Evolutionary conservation across 2,888 invertebrate genomes (phyloP).

Genomic region (Noctua comes): DNA sequence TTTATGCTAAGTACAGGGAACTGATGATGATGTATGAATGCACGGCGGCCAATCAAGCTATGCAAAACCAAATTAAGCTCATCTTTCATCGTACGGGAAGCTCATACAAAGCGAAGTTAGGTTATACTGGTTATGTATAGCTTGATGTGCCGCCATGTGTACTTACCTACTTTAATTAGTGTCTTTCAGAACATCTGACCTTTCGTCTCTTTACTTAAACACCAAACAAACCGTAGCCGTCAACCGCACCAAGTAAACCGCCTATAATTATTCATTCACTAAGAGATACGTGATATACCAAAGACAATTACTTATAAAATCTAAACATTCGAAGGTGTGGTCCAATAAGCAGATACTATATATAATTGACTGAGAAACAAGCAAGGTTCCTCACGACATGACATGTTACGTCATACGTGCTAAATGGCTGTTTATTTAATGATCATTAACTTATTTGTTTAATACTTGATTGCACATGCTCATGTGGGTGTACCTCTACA

Average conservation of each 20-base stretch:
- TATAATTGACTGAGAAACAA: conserved; percentile 8
- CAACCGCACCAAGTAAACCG: neutral
- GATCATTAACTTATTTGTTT: neutral
- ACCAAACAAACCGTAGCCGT: too few species aligned
- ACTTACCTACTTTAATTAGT: too few species aligned
- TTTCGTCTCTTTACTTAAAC: neutral
- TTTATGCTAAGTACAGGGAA: too few species aligned
- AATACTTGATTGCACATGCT: neutral
- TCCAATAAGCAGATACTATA: conserved; percentile 1
- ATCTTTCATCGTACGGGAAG: too few species aligned
- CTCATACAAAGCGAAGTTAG: too few species aligned
- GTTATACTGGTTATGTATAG: too few species aligned
- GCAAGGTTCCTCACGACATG: conserved; percentile 21
- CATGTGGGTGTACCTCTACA: neutral
- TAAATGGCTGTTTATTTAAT: neutral
- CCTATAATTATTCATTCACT: neutral
- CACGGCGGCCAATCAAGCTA: too few species aligned
- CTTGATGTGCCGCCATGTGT: too few species aligned
- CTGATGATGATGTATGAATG: too few species aligned
- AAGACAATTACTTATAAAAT: conserved; percentile 11
- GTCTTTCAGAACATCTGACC: too few species aligned
- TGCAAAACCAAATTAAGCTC: too few species aligned
- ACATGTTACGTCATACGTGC: conserved; percentile 7
- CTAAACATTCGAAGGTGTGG: conserved; percentile 23
- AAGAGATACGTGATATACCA: conserved; percentile 14